Conservation (phyloP, 2,888 invertebrate species). For the Oligia latruncula region DNA sequence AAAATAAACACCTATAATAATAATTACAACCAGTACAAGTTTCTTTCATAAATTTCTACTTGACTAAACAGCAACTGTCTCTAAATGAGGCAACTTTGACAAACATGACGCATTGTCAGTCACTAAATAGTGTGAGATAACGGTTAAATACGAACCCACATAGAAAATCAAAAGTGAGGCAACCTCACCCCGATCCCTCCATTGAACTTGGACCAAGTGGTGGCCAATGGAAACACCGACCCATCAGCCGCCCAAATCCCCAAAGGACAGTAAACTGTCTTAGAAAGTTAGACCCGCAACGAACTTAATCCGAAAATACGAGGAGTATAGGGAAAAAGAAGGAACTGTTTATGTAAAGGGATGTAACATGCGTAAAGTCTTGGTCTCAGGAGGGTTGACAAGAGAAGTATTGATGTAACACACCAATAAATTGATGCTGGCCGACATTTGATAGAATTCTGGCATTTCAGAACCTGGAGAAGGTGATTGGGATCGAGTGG, state of each 20-base stretch:
- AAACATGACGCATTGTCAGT: background rate
- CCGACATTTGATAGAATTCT: background rate
- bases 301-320: constrained; percentile 26
- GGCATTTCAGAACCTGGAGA: background rate
- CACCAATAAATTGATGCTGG: background rate
- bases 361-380: background rate
- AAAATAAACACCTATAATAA: no score
- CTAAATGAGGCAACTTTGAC: background rate
- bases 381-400: background rate
- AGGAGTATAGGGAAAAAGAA: background rate
- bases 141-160: background rate
- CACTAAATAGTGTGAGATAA: background rate
- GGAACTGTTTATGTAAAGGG: background rate
- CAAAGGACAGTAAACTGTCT: constrained; percentile 9
- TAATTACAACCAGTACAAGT: no score
- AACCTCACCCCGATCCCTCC: background rate
- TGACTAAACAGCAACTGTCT: background rate
- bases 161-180: background rate
- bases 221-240: background rate
- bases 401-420: constrained; percentile 1
- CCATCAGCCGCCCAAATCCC: background rate
- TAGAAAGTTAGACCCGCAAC: constrained; percentile 8
- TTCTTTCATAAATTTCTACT: background rate
- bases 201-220: background rate
- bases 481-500: background rate